Percentiles rank a stretch among this genome's conserved stretches.
phyloP scores from a whole-genome alignment of 2,888 invertebrate genomes.

The Cephus sareptanus region DNA sequence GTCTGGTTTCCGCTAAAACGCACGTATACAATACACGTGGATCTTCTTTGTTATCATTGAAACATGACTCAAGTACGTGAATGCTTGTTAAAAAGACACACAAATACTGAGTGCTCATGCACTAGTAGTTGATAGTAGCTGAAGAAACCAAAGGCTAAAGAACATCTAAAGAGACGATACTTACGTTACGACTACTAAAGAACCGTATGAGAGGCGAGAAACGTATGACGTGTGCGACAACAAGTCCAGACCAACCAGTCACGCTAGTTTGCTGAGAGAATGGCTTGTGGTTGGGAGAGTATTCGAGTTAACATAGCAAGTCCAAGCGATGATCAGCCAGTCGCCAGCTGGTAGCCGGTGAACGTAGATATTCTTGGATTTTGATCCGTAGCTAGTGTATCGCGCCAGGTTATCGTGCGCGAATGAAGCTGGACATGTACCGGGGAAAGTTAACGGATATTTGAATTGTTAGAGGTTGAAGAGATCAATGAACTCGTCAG shows the following conservation, averaged over 20 bases:
- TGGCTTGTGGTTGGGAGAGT: conserved; percentile 2
- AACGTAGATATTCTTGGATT: conserved; percentile 35
- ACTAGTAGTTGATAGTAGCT: not conserved
- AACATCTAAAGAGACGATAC: not conserved
- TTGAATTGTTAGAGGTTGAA: not conserved
- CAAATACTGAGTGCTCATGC: not conserved
- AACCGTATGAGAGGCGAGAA: not conserved
- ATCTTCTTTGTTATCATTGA: not conserved
- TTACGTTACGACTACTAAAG: not conserved
- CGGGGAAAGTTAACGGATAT: not conserved
- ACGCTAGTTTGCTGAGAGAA: conserved; percentile 8
- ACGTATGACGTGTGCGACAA: not conserved
- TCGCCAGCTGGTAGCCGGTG: conserved; percentile 55
- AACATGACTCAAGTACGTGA: not conserved
- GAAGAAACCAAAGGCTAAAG: not conserved
- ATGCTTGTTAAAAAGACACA: not conserved
- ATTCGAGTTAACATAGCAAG: conserved; percentile 1
- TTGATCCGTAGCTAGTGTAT: not conserved
- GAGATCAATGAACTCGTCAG: conserved; percentile 27
- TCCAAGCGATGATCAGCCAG: conserved; percentile 37
- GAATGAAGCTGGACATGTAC: not conserved
- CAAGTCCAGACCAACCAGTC: conserved; percentile 11
- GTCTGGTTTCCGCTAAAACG: not conserved
- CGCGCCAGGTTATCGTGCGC: not conserved
- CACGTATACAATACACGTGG: not conserved